phyloP scores from a whole-genome alignment of 64 coral and sea anemone genomes.

The Astreopora myriophthalma region DNA sequence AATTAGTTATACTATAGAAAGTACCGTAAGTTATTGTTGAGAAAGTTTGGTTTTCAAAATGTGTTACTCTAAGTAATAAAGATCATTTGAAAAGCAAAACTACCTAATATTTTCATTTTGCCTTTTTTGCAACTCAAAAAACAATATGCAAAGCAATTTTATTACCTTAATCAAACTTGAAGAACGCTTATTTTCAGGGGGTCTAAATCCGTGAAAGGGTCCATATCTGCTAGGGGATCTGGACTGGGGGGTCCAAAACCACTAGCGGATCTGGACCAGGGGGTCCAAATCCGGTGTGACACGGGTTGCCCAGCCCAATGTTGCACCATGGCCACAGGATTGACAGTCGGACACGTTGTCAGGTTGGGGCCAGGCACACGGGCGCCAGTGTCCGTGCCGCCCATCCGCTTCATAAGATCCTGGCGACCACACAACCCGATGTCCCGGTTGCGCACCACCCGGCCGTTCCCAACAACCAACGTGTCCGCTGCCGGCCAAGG shows the following conservation, averaged over 20 bases:
- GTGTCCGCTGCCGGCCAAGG: no score
- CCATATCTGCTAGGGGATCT: constrained; percentile 1
- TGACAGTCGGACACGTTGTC: no score
- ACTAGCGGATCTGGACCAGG: neutral
- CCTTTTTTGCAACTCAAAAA: neutral
- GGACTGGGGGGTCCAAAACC: neutral
- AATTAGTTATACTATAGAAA: neutral
- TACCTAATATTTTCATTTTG: neutral
- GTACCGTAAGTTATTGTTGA: neutral
- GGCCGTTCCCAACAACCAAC: no score
- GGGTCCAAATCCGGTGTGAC: neutral
- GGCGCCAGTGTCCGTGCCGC: no score
- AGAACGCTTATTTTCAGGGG: constrained; percentile 1
- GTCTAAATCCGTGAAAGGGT: neutral
- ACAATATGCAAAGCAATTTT: neutral
- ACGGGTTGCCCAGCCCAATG: no score
- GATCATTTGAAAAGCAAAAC: neutral
- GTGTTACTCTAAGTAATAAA: neutral
- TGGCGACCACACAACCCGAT: no score
- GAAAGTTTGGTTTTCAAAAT: neutral
- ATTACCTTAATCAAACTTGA: neutral
- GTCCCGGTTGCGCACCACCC: no score
- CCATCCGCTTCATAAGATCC: no score
- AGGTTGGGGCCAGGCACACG: no score
- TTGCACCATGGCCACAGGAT: no score